Percentiles rank a stretch among this genome's conserved stretches.
Conservation (phyloP, 2,888 invertebrate genomes). For the Agrochola macilenta region DNA sequence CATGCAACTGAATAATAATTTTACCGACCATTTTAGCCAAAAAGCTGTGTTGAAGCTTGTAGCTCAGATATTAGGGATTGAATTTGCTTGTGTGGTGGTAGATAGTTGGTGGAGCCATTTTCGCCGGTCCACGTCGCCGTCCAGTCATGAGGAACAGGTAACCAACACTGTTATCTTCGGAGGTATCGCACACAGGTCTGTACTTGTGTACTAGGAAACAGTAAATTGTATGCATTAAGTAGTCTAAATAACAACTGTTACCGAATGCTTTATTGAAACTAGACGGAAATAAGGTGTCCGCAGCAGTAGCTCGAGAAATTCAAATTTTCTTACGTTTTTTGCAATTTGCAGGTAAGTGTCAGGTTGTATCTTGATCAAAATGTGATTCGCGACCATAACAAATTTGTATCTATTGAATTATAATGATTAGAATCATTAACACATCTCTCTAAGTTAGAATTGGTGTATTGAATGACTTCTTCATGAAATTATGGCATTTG, state of each 20-base stretch:
- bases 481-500: too few relatives aligned
- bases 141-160: constrained; percentile 58
- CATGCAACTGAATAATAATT: constrained; percentile 68
- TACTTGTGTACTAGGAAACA: constrained; percentile 48
- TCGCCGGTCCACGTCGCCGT: constrained; percentile 53
- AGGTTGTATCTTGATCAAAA: too few relatives aligned
- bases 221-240: constrained; percentile 19
- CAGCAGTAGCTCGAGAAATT: too few relatives aligned
- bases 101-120: constrained; percentile 48
- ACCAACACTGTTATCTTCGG: constrained; percentile 60
- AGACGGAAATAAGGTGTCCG: neutral
- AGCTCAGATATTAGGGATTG: neutral
- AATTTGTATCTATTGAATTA: too few relatives aligned
- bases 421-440: too few relatives aligned
- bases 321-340: too few relatives aligned
- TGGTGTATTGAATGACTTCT: too few relatives aligned
- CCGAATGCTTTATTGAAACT: constrained; percentile 8
- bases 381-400: too few relatives aligned
- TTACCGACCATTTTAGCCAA: constrained; percentile 21
- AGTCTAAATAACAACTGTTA: constrained; percentile 3
- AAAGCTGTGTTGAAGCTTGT: constrained; percentile 31
- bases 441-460: too few relatives aligned
- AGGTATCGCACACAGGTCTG: constrained; percentile 52
- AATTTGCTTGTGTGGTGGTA: constrained; percentile 15
- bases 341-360: too few relatives aligned